Percentiles rank a stretch among this genome's conserved stretches.
Conservation (phyloP, 2,797 vertebrate species). For the Pseudopleuronectes americanus region DNA sequence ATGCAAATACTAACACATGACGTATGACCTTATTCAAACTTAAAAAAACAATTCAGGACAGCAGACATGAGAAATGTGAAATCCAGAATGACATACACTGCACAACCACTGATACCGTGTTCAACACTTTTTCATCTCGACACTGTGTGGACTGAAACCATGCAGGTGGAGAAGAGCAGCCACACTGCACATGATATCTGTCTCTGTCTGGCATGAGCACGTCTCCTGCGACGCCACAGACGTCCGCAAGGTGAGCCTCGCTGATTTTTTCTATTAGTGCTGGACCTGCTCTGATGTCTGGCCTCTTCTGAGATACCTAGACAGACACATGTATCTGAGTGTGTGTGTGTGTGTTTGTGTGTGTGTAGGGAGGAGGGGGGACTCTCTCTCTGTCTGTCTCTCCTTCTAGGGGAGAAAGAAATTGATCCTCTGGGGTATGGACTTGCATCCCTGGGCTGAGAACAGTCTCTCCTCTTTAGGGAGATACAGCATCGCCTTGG, state of each 20-base stretch:
- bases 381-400: constrained; percentile 56
- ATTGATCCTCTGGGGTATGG: constrained; percentile 93
- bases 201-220: constrained; percentile 8
- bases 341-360: constrained; percentile 8
- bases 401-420: constrained; percentile 89
- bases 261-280: constrained; percentile 28
- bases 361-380: constrained; percentile 22
- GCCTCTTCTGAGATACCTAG: constrained; percentile 54
- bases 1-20: constrained; percentile 43
- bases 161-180: constrained; percentile 41
- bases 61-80: constrained; percentile 29
- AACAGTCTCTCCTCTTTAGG: constrained; percentile 94
- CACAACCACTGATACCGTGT: constrained; percentile 10
- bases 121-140: constrained; percentile 18
- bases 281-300: constrained; percentile 45
- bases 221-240: constrained; percentile 11
- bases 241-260: constrained; percentile 30
- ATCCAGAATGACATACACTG: constrained; percentile 10
- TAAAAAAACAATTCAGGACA: constrained; percentile 36
- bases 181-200: constrained; percentile 18
- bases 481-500: constrained; percentile 91
- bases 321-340: constrained; percentile 48
- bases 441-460: constrained; percentile 96
- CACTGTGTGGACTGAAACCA: constrained; percentile 40
- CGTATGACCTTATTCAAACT: constrained; percentile 21